Evolutionary conservation across 2,113 vertebrate genomes (phyloP), one percentile per base, ranked within the genome.

Genomic region (Psittacus erithacus): DNA sequence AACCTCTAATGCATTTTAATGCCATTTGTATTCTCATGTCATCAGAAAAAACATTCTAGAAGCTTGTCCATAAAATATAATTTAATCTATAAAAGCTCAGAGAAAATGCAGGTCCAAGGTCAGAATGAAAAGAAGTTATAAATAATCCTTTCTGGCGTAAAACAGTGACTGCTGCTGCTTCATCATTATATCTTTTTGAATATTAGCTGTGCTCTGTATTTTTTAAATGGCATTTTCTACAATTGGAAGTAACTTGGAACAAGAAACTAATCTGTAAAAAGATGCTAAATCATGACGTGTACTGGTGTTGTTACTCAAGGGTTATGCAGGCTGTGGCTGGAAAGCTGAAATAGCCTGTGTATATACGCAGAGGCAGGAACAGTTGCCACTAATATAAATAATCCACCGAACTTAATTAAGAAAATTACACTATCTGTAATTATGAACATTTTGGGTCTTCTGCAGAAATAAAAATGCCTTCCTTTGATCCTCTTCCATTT

Each of bases 401-500:
- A 82, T 68, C 23, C 57, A 82, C 47, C 39, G 50, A 84, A 60
- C 11, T 43, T 94, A 93, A 94, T 96, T 85, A 79, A 82, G 70
- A 91, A 93, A 89, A 93, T 89, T 50, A 67, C 13, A 1, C 68
- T 74, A 68, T 84, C 77, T 90, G 64, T 92, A 93, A 93, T 95
- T 95, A 84, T 6, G 3, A 83, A 93, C 44, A 53, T 41, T 49
- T 83, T 9, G 67, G 29, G 39, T 84, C 88, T 71, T 77, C 83
- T 92, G 39, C 77, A 94, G 86, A 91, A 94, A 41, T 71, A 50
- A 85, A 91, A 35, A 39, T 65, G 9, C 53, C 29, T 90, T 39
- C 33, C 60, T 94, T 97, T 94, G 88, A 95, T 96, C 90, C 46
- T 84, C 28, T 90, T 84, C 79, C 59, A 62, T 86, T 92, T 68